Evolutionary conservation across 2,113 vertebrate genomes (phyloP).

Genomic region (Atrichornis clamosus): DNA sequence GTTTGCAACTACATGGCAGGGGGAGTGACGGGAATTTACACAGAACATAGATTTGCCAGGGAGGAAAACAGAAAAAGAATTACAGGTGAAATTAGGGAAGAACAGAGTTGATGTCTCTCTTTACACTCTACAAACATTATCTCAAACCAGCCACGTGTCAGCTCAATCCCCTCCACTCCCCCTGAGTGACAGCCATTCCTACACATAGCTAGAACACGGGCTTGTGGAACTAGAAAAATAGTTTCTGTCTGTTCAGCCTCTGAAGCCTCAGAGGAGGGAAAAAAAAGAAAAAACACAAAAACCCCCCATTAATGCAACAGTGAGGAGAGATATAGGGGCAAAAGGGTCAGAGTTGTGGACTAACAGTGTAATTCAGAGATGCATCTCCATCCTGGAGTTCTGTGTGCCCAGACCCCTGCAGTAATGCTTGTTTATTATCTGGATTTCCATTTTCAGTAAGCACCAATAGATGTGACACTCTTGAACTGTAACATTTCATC

Average conservation of each 20-base stretch:
- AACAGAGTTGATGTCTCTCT: background rate
- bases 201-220: background rate
- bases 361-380: background rate
- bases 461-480: background rate
- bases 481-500: background rate
- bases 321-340: background rate
- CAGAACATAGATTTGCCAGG: fast-evolving
- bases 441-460: background rate
- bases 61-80: background rate
- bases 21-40: background rate
- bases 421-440: background rate
- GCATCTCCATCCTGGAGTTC: background rate
- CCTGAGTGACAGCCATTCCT: background rate
- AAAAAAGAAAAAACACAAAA: background rate
- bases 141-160: background rate
- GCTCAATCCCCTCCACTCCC: background rate
- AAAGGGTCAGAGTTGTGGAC: background rate
- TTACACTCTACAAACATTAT: background rate
- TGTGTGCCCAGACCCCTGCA: background rate
- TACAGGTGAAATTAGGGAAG: background rate
- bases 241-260: background rate
- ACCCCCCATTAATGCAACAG: fast-evolving
- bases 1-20: background rate
- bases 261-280: background rate
- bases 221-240: background rate